Evolutionary conservation across 1,140 invertebrate genomes (phyloP).

Genomic region (Drosophila lini): DNA sequence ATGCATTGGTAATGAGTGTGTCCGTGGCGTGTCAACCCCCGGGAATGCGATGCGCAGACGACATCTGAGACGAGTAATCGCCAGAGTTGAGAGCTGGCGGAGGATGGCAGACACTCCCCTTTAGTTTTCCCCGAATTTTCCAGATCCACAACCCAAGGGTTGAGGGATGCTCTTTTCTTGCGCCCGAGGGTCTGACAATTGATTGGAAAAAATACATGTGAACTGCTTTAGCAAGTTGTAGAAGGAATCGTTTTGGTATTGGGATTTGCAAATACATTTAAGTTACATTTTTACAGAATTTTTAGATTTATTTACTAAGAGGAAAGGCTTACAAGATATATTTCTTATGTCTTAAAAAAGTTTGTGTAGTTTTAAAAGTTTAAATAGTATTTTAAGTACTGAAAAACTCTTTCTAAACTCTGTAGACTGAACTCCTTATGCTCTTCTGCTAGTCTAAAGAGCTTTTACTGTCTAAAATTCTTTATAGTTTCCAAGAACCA

Average conservation of each 20-base stretch:
- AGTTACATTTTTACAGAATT: not conserved
- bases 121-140: conserved; percentile 24
- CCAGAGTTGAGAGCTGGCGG: conserved; percentile 6
- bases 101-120: conserved; percentile 16
- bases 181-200: conserved; percentile 6
- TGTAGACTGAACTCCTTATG: not conserved
- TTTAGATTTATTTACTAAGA: not conserved
- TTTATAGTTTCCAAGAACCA: not conserved
- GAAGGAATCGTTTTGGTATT: not conserved
- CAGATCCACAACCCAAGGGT: conserved; percentile 3
- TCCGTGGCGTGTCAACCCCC: conserved; percentile 46
- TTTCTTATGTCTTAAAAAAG: not conserved
- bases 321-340: not conserved
- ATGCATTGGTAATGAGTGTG: conserved; percentile 68
- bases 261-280: not conserved
- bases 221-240: not conserved
- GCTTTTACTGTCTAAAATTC: not conserved
- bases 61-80: conserved; percentile 46
- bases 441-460: not conserved
- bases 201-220: conserved; percentile 4
- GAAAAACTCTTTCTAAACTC: not conserved
- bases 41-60: conserved; percentile 38
- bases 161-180: conserved; percentile 13
- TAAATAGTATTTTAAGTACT: not conserved
- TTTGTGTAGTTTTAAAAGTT: not conserved